Percentiles rank a stretch among this genome's conserved stretches.
Conservation (phyloP, 2,797 vertebrate species). For the Manis javanica region DNA sequence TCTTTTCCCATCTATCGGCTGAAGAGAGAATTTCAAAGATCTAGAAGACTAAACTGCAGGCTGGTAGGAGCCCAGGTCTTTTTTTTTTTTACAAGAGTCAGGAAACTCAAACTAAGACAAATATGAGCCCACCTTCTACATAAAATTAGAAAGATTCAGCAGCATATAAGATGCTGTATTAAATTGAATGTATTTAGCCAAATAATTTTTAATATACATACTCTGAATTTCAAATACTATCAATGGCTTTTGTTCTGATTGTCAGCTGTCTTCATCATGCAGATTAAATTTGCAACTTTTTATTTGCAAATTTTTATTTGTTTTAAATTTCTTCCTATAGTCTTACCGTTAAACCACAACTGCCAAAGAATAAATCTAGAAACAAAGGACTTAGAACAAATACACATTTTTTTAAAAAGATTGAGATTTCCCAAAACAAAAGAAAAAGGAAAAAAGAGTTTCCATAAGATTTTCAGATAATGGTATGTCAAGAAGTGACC, state of each 20-base stretch:
- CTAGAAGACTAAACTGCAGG: background rate
- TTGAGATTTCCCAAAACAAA: background rate
- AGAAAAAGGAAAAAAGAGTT: background rate
- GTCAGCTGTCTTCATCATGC: background rate
- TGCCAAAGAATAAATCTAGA: background rate
- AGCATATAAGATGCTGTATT: background rate
- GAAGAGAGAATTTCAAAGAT: background rate
- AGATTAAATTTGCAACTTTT: background rate
- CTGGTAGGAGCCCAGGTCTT: background rate
- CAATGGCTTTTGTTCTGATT: background rate
- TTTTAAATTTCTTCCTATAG: background rate
- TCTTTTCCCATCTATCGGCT: background rate
- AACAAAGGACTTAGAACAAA: background rate
- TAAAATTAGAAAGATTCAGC: background rate
- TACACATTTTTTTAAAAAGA: background rate
- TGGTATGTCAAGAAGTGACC: background rate
- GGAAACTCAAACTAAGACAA: background rate
- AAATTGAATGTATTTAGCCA: background rate
- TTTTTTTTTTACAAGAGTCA: background rate
- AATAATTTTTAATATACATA: conserved; percentile 5
- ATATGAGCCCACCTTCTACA: background rate
- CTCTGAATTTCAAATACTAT: background rate
- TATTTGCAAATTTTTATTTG: conserved; percentile 29
- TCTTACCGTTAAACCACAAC: background rate
- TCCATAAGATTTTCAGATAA: background rate